These are phyloP conservation scores for Bellardia pandia DNA, from an alignment of 2,888 invertebrate genomes.

Conservation along the genomic window DNA sequence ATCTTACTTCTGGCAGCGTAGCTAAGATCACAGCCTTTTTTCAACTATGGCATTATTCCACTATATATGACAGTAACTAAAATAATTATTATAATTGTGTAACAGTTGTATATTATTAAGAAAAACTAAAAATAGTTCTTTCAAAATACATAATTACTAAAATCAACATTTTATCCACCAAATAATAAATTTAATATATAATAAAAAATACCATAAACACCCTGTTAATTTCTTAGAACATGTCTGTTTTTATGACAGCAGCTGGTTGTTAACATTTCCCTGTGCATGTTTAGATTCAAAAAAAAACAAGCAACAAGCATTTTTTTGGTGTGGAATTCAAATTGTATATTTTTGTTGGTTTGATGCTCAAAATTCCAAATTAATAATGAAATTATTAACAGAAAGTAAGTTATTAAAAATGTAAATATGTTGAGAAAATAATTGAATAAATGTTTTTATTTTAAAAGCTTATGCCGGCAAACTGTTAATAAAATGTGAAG, in stretches of 20 bases:
- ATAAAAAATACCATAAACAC: neutral
- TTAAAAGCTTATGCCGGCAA: conserved; percentile 28
- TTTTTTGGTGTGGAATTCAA: conserved; percentile 40
- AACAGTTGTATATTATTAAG: too few species aligned
- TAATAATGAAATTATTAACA: conserved; percentile 38
- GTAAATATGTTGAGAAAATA: neutral
- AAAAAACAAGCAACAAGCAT: conserved; percentile 22
- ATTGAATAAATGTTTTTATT: neutral
- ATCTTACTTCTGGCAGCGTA: too few species aligned
- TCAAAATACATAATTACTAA: too few species aligned
- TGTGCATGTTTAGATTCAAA: conserved; percentile 2
- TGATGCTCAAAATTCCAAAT: neutral
- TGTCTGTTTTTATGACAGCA: conserved; percentile 8
- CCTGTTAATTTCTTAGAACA: neutral
- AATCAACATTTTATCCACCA: too few species aligned
- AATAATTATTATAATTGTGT: too few species aligned
- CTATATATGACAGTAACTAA: too few species aligned
- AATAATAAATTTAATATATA: too few species aligned
- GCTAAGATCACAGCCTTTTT: too few species aligned
- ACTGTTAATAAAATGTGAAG: conserved; percentile 72
- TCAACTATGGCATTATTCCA: too few species aligned
- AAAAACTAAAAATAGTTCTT: too few species aligned
- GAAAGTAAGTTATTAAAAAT: conserved; percentile 39
- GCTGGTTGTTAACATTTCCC: conserved; percentile 5
- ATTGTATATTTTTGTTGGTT: conserved; percentile 11